phyloP scores from a whole-genome alignment of 2,888 invertebrate genomes.

The Brenthis ino region DNA sequence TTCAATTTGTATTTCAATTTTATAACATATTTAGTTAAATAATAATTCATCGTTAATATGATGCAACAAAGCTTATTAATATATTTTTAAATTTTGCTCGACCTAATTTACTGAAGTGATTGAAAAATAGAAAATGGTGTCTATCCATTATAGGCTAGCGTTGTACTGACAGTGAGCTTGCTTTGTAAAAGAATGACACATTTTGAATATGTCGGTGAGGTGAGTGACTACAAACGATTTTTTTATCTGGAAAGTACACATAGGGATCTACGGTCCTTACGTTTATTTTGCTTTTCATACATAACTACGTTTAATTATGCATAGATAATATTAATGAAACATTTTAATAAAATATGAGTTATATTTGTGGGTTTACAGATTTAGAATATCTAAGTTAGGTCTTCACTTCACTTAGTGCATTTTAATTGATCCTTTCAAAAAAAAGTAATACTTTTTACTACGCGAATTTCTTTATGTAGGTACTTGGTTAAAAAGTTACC shows the following conservation, averaged over 20 bases:
- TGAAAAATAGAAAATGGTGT: conserved; percentile 23
- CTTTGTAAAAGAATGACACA: conserved; percentile 28
- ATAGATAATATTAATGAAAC: background rate
- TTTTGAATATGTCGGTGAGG: conserved; percentile 17
- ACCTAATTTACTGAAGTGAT: conserved; percentile 22
- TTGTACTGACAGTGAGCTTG: conserved; percentile 25
- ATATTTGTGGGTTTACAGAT: too few relatives aligned
- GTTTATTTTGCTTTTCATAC: too few relatives aligned
- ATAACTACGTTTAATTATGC: background rate
- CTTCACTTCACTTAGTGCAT: too few relatives aligned
- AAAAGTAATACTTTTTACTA: too few relatives aligned
- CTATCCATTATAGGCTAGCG: conserved; percentile 23
- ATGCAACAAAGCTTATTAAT: conserved; percentile 8
- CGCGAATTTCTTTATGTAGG: too few relatives aligned
- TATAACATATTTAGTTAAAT: too few relatives aligned
- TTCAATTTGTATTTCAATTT: too few relatives aligned
- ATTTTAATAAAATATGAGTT: too few relatives aligned
- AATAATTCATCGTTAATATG: background rate
- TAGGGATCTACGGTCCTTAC: too few relatives aligned
- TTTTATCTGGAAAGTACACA: background rate
- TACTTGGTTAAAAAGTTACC: too few relatives aligned
- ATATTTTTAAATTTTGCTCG: conserved; percentile 6
- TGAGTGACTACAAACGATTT: background rate
- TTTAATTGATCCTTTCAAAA: too few relatives aligned
- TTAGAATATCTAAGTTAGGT: too few relatives aligned